phyloP scores from a whole-genome alignment of 1,140 invertebrate genomes.

The Solenopsis fugax region DNA sequence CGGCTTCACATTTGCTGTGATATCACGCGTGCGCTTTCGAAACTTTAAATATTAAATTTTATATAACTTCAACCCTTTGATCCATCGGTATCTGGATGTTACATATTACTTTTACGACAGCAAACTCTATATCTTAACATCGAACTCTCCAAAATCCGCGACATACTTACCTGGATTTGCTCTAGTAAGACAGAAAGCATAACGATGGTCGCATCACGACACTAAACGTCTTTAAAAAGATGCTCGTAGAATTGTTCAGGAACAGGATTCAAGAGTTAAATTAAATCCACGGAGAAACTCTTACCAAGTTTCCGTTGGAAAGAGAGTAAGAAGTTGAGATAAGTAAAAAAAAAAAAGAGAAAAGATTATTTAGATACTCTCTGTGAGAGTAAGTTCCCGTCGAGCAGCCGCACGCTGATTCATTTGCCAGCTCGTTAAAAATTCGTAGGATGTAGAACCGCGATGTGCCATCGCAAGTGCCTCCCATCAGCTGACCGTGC shows the following conservation, averaged over 20 bases:
- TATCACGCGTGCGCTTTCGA: too few relatives aligned
- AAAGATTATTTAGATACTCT: background rate
- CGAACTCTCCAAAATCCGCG: too few relatives aligned
- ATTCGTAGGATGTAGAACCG: background rate
- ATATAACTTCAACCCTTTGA: too few relatives aligned
- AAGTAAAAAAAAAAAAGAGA: background rate
- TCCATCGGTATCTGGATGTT: too few relatives aligned
- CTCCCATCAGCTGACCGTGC: background rate
- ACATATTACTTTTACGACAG: too few relatives aligned
- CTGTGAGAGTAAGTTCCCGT: background rate
- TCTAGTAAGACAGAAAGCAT: background rate
- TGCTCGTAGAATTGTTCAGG: background rate
- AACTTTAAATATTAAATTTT: too few relatives aligned
- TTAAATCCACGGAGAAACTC: background rate
- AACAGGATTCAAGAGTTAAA: background rate
- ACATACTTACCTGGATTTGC: too few relatives aligned
- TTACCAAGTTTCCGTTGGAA: background rate
- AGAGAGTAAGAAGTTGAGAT: background rate
- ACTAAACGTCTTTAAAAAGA: background rate
- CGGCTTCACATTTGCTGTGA: too few relatives aligned
- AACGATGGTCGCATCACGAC: background rate
- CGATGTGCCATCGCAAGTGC: background rate
- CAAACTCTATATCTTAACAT: too few relatives aligned
- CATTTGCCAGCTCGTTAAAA: constrained; percentile 33
- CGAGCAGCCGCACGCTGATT: background rate